A percentile compares a stretch with the other conserved stretches of the same genome.
Evolutionary conservation across 2,113 vertebrate genomes (phyloP).

Genomic region (Phainopepla nitens): DNA sequence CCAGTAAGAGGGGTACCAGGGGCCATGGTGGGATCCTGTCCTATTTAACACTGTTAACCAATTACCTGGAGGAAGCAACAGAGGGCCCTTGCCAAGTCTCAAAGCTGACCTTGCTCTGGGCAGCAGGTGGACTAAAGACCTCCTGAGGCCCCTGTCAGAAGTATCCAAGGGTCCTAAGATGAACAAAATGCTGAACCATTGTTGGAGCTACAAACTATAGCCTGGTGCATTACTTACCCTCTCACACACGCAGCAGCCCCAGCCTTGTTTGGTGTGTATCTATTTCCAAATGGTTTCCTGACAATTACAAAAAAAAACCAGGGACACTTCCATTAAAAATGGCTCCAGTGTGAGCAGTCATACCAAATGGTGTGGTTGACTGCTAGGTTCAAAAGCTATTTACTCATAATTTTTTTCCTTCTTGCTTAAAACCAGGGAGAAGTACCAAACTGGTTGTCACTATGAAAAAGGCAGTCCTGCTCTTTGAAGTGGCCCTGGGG

Average conservation of each 20-base stretch:
- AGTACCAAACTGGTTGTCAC: neutral
- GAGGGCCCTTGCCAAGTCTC: neutral
- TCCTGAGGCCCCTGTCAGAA: neutral
- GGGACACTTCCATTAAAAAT: neutral
- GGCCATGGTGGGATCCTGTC: neutral
- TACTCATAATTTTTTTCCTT: neutral
- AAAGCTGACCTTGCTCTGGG: neutral
- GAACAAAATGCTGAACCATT: neutral
- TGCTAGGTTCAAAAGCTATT: neutral
- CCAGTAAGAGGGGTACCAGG: too few species aligned
- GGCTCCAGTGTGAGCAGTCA: neutral
- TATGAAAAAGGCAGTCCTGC: neutral
- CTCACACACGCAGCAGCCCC: neutral
- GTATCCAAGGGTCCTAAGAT: neutral
- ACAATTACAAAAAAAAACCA: rapidly evolving
- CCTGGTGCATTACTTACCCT: neutral
- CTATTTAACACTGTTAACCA: neutral
- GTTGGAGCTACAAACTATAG: neutral
- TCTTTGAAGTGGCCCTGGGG: neutral
- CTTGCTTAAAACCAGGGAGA: neutral
- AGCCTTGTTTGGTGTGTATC: neutral
- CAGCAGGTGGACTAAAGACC: neutral
- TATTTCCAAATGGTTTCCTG: neutral
- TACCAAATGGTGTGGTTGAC: neutral
- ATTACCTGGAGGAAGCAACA: neutral